These are phyloP conservation scores for Amia ocellicauda DNA, from an alignment of 2,113 vertebrate species.

Conservation along the genomic window DNA sequence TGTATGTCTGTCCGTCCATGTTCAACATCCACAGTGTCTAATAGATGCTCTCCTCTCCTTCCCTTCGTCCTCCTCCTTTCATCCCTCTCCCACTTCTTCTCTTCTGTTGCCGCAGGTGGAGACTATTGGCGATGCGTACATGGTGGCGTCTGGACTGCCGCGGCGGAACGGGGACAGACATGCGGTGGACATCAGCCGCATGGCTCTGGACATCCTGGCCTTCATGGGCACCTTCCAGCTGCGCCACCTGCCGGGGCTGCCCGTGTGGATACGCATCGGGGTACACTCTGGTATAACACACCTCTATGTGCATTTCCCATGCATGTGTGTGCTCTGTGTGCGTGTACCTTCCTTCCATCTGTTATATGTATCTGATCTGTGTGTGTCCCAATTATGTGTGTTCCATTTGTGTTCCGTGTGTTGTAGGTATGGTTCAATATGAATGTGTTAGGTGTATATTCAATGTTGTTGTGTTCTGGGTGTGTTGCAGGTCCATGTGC, in stretches of 20 bases:
- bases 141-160: conserved; percentile 94
- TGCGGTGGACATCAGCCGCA: conserved; percentile 88
- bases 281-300: conserved; percentile 84
- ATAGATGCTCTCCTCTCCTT: too few relatives aligned
- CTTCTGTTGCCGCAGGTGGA: conserved; percentile 73
- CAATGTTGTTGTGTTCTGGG: too few relatives aligned
- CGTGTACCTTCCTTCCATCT: too few relatives aligned
- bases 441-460: too few relatives aligned
- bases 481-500: conserved; percentile 82
- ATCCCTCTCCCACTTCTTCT: not conserved
- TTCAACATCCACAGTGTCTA: too few relatives aligned
- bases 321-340: not conserved
- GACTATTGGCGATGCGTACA: conserved; percentile 96
- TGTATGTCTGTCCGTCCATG: not conserved
- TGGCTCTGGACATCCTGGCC: conserved; percentile 92
- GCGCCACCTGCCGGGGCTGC: conserved; percentile 87
- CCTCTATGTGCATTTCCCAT: not conserved
- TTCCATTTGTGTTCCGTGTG: too few relatives aligned
- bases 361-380: too few relatives aligned
- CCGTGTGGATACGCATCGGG: conserved; percentile 97
- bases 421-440: too few relatives aligned
- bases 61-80: not conserved
- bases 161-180: conserved; percentile 89
- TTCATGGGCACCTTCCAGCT: conserved; percentile 92
- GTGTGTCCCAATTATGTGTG: too few relatives aligned